Base-by-base conservation (phyloP, 2,113 vertebrate species). In the Bos javanicus region DNA sequence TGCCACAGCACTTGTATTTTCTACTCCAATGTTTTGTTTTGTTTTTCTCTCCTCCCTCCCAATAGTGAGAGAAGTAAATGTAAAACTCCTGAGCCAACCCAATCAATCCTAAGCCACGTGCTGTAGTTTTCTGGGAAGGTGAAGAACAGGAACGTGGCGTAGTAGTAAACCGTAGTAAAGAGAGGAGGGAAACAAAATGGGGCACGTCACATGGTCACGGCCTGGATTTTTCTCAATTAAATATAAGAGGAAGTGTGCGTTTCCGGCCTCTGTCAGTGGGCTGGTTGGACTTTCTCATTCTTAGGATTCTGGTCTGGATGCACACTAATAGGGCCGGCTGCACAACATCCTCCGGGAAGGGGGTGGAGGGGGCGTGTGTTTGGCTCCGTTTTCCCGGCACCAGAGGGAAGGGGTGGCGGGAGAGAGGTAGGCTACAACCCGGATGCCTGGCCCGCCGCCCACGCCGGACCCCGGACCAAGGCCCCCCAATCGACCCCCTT, bases 211-310 rank as follows among this genome's bases (percentile, higher is more conserved):
- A 97, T 98, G 98, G 95, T 74, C 95, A 48, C 33, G 7, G 95
- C 91, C 95, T 50, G 97, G 90, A 92, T 98, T 97, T 98, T 97
- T 97, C 97, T 98, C 97, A 98, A 98, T 98, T 97, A 98, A 97
- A 97, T 94, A 86, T 17, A 52, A 89, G 91, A 97, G 98, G 97
- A 98, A 98, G 96, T 36, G 62, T 67, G 95, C 13, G 89, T 89
- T 98, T 97, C 97, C 97, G 95, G 98, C 96, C 97, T 90, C 91
- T 19, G 94, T 89, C 92, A 91, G 91, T 43, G n/a, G 85, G 67
- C 94, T 91, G 97, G 16, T 17, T 14, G 88, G 93, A 28, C 83
- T 84, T 87, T 71, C 54, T 97, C 93, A 93, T 97, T 97, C 95
- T 97, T 91, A 39, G 82, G 90, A 96, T 87, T 91, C 96, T 82